Evolutionary conservation across 1,140 invertebrate species (phyloP), one percentile per base, ranked within the genome.

Genomic region (Gerris buenoi): DNA sequence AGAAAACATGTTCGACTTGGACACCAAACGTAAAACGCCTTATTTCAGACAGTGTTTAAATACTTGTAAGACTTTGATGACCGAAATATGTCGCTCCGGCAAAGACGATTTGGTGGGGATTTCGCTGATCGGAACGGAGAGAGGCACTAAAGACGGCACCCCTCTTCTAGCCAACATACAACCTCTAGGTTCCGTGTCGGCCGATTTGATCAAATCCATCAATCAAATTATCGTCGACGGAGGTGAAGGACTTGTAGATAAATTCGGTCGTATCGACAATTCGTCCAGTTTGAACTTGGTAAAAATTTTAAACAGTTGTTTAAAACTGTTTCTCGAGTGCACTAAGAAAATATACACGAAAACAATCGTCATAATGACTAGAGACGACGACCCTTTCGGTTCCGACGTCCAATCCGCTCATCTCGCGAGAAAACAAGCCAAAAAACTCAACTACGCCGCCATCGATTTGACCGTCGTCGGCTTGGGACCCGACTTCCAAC

Each of bases 381-480:
- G 26, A 46, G 65, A 69, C 27, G 68, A 69, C 28, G 33, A 69
- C 64, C 68, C 68, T 13, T 46, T 56, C 25, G 22, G 14, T 27
- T 25, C 46, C 27, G 27, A 63, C 28, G 22, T 29, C 2, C n/a
- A 64, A 5, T n/a, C 23, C 22, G 64, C 60, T 22, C 62, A 63
- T 33, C n/a, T 14, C 28, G 60, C 68, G 2, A 29, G 68, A 25
- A 69, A 69, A 69, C 65, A 59, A 33, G 68, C 65, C 22, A 61
- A 67, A 60, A 65, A 69, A 25, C 56, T 66, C 14, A 27, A 22
- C 13, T 25, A 28, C 1, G 29, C 63, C 29, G 14, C 64, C 1
- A 69, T 69, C n/a, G 68, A 69, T 25, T 57, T 69, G 10, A 65
- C 65, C 56, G 61, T 69, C 13, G 68, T 69, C 14, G 65, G 65